Base-by-base conservation (phyloP, 64 coral and sea anemone genomes). In the Stylophora pistillata region DNA sequence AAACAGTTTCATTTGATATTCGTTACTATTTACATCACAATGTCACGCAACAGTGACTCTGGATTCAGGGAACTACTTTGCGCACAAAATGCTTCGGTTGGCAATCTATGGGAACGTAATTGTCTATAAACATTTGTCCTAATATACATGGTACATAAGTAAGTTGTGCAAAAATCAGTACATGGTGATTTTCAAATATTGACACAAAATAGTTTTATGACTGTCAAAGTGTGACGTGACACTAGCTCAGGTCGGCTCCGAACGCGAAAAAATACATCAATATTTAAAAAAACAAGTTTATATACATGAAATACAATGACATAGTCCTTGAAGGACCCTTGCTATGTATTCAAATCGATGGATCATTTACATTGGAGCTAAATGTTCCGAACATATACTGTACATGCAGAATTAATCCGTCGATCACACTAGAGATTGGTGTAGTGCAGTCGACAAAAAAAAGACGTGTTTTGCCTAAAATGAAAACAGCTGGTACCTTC, bases 401-500 rank as follows among this genome's bases (percentile, higher is more conserved):
- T 64, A 23, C 17, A 68, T 68, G 5, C 64, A 68, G 64, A 68
- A 68, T 64, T 21, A 18, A 21, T 23, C 17, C 14, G 20, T 23
- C 5, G 21, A 63, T 23, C 13, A 15, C 60, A 20, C 20, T 68
- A 68, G 5, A 26, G 25, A 7, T 66, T n/a, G 10, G 0, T 21
- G 12, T 2, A n/a, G 11, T n/a, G 64, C 20, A 11, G 26, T n/a
- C 64, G 5, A 68, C 21, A 68, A 68, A 68, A 17, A 65, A 65
- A 25, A 21, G 1, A 12, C 25, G 7, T 27, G 58, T 30, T 25
- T 5, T 30, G 30, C 0, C 5, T 0, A n/a, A 13, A 30, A 60
- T 28, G 47, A 64, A 61, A 68, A 11, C 30, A 47, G 68, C 34
- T 93, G 37, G 37, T 73, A 95, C 97, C 97, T 88, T 99, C 97